phyloP scores from a whole-genome alignment of 2,888 invertebrate species.

The Patella depressa region DNA sequence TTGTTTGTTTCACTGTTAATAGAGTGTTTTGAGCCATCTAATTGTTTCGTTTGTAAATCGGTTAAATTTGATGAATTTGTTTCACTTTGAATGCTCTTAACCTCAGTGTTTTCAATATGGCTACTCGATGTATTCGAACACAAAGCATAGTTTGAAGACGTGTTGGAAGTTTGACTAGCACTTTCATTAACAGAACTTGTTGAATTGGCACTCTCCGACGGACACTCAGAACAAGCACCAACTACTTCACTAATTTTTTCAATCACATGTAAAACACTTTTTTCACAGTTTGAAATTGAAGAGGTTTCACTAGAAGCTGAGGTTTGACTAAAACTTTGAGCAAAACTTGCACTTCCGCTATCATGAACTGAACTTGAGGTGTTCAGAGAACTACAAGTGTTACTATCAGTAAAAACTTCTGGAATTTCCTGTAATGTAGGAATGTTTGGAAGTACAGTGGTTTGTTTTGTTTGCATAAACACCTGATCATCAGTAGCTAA shows the following conservation, averaged over 20 bases:
- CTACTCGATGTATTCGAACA: background rate
- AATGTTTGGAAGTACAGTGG: too few relatives aligned
- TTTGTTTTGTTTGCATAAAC: too few relatives aligned
- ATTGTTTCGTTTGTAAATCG: background rate
- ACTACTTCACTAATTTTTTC: background rate
- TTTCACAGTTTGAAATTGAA: background rate
- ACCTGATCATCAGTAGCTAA: background rate
- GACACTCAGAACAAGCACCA: background rate
- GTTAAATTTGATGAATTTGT: background rate
- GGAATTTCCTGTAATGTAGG: too few relatives aligned
- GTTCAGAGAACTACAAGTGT: background rate
- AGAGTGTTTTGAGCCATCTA: slow-evolving; percentile 5
- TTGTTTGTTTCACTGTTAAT: background rate
- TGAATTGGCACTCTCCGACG: background rate
- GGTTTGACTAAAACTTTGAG: background rate
- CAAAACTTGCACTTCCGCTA: background rate
- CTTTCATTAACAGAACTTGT: background rate
- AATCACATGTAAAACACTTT: background rate
- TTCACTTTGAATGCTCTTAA: background rate
- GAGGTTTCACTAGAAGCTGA: background rate
- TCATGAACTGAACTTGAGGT: background rate
- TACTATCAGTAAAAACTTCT: too few relatives aligned
- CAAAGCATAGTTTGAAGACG: background rate
- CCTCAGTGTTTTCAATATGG: background rate
- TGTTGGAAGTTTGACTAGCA: background rate